Evolutionary conservation across 2,888 invertebrate species (phyloP), one percentile per base, ranked within the genome.

Genomic region (Cryptocephalus primarius): DNA sequence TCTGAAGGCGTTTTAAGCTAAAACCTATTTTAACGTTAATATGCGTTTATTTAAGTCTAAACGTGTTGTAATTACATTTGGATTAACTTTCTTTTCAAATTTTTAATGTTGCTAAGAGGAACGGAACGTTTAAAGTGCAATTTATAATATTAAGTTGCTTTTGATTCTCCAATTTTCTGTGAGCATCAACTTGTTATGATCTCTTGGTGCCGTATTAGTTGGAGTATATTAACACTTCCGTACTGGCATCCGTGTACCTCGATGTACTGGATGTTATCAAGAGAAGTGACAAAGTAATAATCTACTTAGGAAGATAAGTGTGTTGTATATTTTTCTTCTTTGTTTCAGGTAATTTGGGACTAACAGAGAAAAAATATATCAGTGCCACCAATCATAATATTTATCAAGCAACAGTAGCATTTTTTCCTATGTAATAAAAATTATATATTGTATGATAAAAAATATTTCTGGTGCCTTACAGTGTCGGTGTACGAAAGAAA

Each of bases 401-500:
- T n/a, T 32, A 58, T 57, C 59, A 50, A 49, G 57, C 53, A 57
- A 58, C 61, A 64, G 65, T 66, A 67, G 59, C 67, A 67, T 68
- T 69, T 68, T 69, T 68, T 68, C 67, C 68, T 58, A 63, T 67
- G 68, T 68, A 64, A 50, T 47, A 53, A 22, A 22, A 51, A 51
- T 50, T 50, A 54, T 55, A 52, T 62, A 63, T 60, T 65, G 61
- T 65, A 67, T 62, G 9, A 42, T 43, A 43, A 34, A 43, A 64
- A 66, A 66, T 60, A 65, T 64, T 65, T 68, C 67, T 68, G 68
- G 69, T 69, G 69, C 69, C 69, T 69, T 69, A 69, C 66, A 67
- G 59, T 63, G 64, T 66, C 65, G 64, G 65, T 63, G 61, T 63
- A 66, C 60, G 65, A n/a, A n/a, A n/a, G 11, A n/a, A 4, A 32